Conservation (phyloP, 2,888 invertebrate genomes). For the Suillia variegata region DNA sequence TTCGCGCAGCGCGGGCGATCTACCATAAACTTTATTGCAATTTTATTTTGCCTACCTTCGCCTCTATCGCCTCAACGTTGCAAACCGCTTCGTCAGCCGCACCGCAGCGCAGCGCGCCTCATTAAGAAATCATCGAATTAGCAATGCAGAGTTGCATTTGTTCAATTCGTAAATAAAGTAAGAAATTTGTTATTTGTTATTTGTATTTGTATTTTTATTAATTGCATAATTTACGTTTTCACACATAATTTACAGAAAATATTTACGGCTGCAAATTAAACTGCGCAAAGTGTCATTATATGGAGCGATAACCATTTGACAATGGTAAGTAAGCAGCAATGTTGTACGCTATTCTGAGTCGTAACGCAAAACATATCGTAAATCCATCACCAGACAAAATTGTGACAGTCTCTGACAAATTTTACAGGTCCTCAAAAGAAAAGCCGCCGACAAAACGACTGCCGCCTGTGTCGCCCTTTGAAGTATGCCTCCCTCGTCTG, state of each 20-base stretch:
- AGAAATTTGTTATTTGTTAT: neutral
- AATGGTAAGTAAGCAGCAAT: too few species aligned
- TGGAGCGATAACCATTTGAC: conserved; percentile 9
- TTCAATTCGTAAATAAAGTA: neutral
- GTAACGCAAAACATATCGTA: conserved; percentile 26
- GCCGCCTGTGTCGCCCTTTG: conserved; percentile 4
- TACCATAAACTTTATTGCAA: neutral
- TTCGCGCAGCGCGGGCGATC: neutral
- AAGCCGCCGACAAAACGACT: conserved; percentile 31
- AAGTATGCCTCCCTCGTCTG: neutral
- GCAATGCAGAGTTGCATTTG: neutral
- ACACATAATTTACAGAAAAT: conserved; percentile 34
- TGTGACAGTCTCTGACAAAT: conserved; percentile 45
- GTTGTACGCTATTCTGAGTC: neutral
- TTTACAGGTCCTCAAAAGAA: conserved; percentile 36
- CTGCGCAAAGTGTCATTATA: neutral
- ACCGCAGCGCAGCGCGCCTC: neutral
- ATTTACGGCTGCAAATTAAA: conserved; percentile 27
- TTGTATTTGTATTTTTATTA: conserved; percentile 1
- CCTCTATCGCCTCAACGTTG: neutral
- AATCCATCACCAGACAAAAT: conserved; percentile 35
- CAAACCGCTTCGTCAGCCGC: neutral
- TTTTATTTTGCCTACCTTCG: neutral
- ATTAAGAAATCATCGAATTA: neutral
- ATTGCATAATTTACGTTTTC: conserved; percentile 29